Evolutionary conservation across 2,797 vertebrate species (phyloP).

Genomic region (Sebastes hopkinsi): DNA sequence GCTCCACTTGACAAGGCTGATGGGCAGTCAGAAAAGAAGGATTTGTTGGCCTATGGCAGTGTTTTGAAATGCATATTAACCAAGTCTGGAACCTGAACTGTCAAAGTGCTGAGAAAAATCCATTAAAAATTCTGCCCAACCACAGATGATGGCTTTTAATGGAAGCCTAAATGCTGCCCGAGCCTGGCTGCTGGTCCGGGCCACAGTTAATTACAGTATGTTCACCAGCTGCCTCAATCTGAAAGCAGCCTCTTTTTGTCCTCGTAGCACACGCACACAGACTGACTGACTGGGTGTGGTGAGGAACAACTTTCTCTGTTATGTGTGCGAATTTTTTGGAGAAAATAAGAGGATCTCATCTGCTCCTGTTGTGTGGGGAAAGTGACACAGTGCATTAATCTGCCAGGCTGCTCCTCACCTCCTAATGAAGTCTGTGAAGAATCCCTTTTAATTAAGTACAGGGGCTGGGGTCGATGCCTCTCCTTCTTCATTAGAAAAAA

Average conservation of each 20-base stretch:
- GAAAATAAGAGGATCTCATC: constrained; percentile 66
- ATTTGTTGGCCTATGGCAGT: constrained; percentile 23
- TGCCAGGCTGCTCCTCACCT: constrained; percentile 71
- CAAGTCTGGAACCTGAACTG: constrained; percentile 45
- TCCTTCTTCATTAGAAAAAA: constrained; percentile 79
- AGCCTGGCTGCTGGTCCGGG: constrained; percentile 67
- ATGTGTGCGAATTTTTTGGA: constrained; percentile 34
- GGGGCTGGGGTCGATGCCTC: constrained; percentile 76
- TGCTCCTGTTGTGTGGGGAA: constrained; percentile 70
- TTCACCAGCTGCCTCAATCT: constrained; percentile 70
- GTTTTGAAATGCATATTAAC: constrained; percentile 59
- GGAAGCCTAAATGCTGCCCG: constrained; percentile 67
- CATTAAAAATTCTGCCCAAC: constrained; percentile 65
- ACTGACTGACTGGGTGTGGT: constrained; percentile 32
- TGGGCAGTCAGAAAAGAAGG: constrained; percentile 17
- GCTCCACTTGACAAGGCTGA: constrained; percentile 23
- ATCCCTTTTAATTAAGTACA: constrained; percentile 85
- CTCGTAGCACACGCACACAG: background rate
- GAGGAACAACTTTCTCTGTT: constrained; percentile 33
- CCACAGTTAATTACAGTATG: constrained; percentile 75
- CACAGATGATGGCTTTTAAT: constrained; percentile 76
- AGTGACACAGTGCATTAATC: constrained; percentile 82
- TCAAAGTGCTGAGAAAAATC: constrained; percentile 58
- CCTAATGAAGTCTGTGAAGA: constrained; percentile 86
- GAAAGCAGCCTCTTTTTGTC: constrained; percentile 37